phyloP scores from a whole-genome alignment of 2,888 invertebrate genomes.

The Kryphioiulus occultus region DNA sequence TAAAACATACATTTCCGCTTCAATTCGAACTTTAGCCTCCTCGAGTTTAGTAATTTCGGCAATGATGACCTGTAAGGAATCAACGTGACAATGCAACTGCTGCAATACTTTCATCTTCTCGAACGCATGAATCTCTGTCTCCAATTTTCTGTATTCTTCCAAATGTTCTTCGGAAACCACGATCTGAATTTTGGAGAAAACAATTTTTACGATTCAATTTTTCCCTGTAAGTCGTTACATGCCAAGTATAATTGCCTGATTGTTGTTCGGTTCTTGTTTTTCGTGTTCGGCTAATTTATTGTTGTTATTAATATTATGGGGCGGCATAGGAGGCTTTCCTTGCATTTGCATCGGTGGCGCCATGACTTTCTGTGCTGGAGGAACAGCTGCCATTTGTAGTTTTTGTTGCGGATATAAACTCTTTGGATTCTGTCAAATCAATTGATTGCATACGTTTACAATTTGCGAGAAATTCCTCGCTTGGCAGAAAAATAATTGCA shows the following conservation, averaged over 20 bases:
- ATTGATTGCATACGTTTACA: background rate
- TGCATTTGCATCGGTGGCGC: conserved; percentile 2
- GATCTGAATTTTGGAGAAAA: background rate
- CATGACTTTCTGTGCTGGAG: background rate
- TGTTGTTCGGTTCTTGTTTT: background rate
- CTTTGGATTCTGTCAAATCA: background rate
- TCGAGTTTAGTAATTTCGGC: conserved; percentile 58
- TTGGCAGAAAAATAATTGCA: background rate
- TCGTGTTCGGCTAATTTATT: background rate
- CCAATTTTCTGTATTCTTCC: conserved; percentile 52
- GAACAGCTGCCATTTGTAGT: background rate
- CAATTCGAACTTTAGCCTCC: background rate
- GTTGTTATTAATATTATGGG: background rate
- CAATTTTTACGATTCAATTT: too few relatives aligned
- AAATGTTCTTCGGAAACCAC: conserved; percentile 51
- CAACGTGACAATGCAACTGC: conserved; percentile 51
- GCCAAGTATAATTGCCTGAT: background rate
- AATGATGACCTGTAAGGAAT: conserved; percentile 48
- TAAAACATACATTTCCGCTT: conserved; percentile 20
- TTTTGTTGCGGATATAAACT: background rate
- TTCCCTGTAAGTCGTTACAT: too few relatives aligned
- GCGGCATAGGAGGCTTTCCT: background rate
- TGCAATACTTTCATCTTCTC: conserved; percentile 52
- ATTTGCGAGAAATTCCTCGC: background rate
- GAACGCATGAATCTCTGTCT: conserved; percentile 49